Conservation (phyloP, 2,113 vertebrate genomes). For the Donacobius atricapilla region DNA sequence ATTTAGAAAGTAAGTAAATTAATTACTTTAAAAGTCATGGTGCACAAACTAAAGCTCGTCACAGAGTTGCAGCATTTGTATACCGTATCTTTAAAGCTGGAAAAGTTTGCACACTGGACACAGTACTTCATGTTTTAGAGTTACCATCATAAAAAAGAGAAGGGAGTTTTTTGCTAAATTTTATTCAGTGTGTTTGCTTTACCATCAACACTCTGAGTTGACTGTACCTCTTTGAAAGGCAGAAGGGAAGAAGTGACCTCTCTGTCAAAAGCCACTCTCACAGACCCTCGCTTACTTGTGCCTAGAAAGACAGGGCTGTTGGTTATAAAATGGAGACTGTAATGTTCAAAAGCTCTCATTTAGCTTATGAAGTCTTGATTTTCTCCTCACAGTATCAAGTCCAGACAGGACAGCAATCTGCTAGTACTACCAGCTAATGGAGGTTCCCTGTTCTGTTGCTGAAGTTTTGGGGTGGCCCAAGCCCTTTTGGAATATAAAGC, state of each 20-base stretch:
- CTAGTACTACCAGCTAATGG: not conserved
- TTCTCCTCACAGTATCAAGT: not conserved
- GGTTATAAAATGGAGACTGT: not conserved
- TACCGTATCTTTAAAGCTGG: not conserved
- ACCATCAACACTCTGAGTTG: not conserved
- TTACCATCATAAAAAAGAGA: not conserved
- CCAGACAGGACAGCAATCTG: not conserved
- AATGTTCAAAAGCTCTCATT: not conserved
- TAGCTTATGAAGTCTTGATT: not conserved
- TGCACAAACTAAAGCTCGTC: not conserved
- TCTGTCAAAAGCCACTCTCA: not conserved
- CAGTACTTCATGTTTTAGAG: not conserved
- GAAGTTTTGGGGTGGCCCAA: not conserved
- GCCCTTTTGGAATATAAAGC: not conserved
- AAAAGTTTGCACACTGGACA: not conserved
- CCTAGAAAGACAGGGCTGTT: not conserved
- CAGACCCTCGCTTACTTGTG: not conserved
- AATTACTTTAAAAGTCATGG: not conserved
- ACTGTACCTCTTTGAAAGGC: not conserved
- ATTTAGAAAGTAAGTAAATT: not conserved
- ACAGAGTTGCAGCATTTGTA: not conserved
- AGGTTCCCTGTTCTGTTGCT: not conserved
- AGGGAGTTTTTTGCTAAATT: not conserved
- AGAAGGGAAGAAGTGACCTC: not conserved
- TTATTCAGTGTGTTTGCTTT: not conserved